These are phyloP conservation scores for Macropis europaea DNA, from an alignment of 2,888 invertebrate genomes.

Conservation along the genomic window DNA sequence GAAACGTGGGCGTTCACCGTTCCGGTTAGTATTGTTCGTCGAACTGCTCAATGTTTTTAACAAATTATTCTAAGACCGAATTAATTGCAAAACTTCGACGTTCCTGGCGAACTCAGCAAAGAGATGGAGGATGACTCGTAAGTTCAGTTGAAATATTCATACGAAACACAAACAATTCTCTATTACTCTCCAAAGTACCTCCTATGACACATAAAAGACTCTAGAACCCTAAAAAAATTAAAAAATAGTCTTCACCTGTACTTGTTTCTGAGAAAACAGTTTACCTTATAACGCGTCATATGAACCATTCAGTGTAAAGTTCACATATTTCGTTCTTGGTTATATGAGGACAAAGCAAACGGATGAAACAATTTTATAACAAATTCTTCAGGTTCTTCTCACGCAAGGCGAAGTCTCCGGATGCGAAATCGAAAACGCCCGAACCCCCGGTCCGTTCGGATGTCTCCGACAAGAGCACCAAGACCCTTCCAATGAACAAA, in stretches of 20 bases:
- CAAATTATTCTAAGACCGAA: neutral
- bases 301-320: too few species aligned
- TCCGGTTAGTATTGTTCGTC: constrained; percentile 87
- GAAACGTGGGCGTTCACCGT: constrained; percentile 93
- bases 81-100: constrained; percentile 29
- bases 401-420: constrained; percentile 85
- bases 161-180: neutral
- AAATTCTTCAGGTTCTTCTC: constrained; percentile 87
- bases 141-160: constrained; percentile 53
- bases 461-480: constrained; percentile 70
- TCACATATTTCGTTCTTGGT: too few species aligned
- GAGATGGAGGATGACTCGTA: constrained; percentile 75
- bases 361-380: neutral
- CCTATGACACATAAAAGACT: too few species aligned
- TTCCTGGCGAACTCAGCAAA: constrained; percentile 75
- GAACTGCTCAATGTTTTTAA: neutral
- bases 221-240: too few species aligned
- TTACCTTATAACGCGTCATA: too few species aligned
- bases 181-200: too few species aligned
- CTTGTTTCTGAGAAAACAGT: too few species aligned
- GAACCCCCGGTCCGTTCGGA: constrained; percentile 82
- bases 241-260: too few species aligned
- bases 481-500: constrained; percentile 62
- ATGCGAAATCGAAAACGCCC: constrained; percentile 85
- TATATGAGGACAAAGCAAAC: too few species aligned